Percentiles rank a stretch among this genome's conserved stretches.
These are phyloP conservation scores for Tragulus kanchil DNA, from an alignment of 2,113 vertebrate genomes.

Conservation along the genomic window DNA sequence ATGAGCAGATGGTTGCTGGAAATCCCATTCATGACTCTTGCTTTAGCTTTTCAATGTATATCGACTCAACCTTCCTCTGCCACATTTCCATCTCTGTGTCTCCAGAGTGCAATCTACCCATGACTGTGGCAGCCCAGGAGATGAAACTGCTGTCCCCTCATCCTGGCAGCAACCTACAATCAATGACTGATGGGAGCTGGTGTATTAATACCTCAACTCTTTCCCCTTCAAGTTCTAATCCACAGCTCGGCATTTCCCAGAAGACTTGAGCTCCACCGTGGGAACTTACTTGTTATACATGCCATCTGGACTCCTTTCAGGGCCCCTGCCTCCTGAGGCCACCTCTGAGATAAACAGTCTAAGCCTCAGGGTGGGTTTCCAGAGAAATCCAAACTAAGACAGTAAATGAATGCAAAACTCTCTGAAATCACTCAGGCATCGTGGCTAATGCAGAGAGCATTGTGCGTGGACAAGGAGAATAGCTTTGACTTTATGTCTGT, in stretches of 20 bases:
- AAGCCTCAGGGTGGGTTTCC: not conserved
- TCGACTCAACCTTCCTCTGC: not conserved
- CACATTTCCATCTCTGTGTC: not conserved
- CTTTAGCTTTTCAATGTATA: not conserved
- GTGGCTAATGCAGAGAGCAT: not conserved
- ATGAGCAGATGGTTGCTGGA: not conserved
- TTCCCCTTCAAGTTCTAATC: not conserved
- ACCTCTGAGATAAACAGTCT: not conserved
- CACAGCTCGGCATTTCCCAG: fast-evolving
- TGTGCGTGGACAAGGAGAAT: not conserved
- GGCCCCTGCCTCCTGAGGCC: not conserved
- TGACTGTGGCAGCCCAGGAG: not conserved
- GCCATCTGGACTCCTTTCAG: not conserved
- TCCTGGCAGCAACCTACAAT: not conserved
- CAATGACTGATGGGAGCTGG: not conserved
- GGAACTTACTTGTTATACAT: not conserved
- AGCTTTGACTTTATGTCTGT: constrained; percentile 29
- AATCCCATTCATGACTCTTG: not conserved
- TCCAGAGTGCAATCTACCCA: not conserved
- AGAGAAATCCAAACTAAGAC: not conserved
- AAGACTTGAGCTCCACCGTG: not conserved
- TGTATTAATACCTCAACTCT: not conserved
- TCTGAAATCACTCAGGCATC: not conserved
- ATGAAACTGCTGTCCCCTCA: not conserved
- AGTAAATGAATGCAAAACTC: not conserved